Base-by-base conservation (phyloP, 1,140 invertebrate species). In the Bombyx mandarina region DNA sequence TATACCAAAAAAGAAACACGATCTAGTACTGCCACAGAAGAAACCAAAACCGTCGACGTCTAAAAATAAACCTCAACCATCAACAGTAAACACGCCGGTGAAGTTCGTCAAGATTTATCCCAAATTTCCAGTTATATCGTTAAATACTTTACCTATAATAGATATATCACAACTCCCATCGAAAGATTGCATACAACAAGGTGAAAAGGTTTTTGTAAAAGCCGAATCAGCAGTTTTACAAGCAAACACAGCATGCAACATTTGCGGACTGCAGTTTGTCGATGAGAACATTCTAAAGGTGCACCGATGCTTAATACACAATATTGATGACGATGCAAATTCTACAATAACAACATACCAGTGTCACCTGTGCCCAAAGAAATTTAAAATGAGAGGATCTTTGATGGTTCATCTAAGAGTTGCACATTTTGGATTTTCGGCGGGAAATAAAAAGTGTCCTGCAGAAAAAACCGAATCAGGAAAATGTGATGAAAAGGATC, bases 391-490 rank as follows among this genome's bases (percentile, higher is more conserved):
- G 92, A 89, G 91, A 66, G 94, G 94, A 6, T 95, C 93, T 60
- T 73, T 96, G 1, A 94, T 95, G 90, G 91, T 96, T 2, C 94
- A 96, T 85, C 90, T 94, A 69, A 89, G 93, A 77, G 93, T 95
- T 22, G 93, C 93, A 0, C 94, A 96, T 82, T 90, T 90, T 65
- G 89, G 90, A 52, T 82, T 87, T 73, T 58, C 67, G n/a, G 67
- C 69, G 22, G 62, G 75, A 58, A 63, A 69, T 60, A 57, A 58
- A 52, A 47, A 54, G 54, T 48, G 58, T 45, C 52, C 66, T 18
- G 22, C n/a, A 22, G 62, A 58, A 53, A 51, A 60, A 8, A 62
- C 62, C 42, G 60, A 55, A 51, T 63, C 57, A 43, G 52, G 42
- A 57, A 64, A 63, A 12, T 57, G n/a, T 8, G 10, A 8, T 52